These are phyloP conservation scores for Tholera decimalis DNA, from an alignment of 2,888 invertebrate genomes.

Conservation along the genomic window DNA sequence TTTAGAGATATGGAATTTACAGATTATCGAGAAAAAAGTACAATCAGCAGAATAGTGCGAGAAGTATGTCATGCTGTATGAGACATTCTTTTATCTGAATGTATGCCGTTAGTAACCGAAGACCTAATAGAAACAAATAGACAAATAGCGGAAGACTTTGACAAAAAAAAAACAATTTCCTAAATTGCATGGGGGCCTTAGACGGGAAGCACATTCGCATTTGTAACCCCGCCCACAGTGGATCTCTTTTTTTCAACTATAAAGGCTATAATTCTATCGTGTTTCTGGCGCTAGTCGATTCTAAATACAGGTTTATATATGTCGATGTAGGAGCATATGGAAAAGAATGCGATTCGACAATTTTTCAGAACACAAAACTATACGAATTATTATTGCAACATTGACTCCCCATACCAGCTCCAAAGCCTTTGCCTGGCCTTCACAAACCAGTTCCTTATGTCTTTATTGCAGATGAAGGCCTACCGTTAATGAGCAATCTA, in stretches of 20 bases:
- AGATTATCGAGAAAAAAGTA: constrained; percentile 35
- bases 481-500: constrained; percentile 21
- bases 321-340: constrained; percentile 17
- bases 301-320: constrained; percentile 8
- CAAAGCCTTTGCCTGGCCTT: too few species aligned
- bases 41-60: constrained; percentile 24
- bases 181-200: neutral
- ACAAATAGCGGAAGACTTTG: constrained; percentile 32
- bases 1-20: constrained; percentile 32
- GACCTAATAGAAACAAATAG: constrained; percentile 9
- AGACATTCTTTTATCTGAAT: constrained; percentile 24
- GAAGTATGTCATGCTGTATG: constrained; percentile 26
- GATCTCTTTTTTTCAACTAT: constrained; percentile 14
- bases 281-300: neutral
- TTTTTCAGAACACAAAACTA: too few species aligned
- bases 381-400: too few species aligned
- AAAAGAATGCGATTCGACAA: too few species aligned
- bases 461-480: too few species aligned
- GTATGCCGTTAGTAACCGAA: constrained; percentile 12
- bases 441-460: too few species aligned
- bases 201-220: constrained; percentile 13
- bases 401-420: too few species aligned
- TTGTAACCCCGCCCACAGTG: constrained; percentile 11
- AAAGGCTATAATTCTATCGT: constrained; percentile 7
- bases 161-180: constrained; percentile 16